Conservation (phyloP, 2,113 vertebrate genomes). For the Telmatochromis bifrenatus region DNA sequence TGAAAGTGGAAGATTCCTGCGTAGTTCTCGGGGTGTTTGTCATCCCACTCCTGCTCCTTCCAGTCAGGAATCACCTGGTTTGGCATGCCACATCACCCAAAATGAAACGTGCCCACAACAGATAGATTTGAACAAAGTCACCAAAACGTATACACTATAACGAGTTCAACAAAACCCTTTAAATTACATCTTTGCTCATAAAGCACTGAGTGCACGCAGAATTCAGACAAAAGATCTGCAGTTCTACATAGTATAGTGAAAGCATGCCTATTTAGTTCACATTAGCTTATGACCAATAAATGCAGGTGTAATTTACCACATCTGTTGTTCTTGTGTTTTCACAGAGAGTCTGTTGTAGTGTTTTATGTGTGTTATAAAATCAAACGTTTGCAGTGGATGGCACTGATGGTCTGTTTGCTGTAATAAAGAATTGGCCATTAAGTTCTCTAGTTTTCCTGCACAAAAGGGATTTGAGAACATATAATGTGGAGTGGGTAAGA, state of each 20-base stretch:
- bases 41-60: conserved; percentile 87
- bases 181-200: not conserved
- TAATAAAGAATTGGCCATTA: not conserved
- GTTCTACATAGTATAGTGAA: not conserved
- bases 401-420: not conserved
- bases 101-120: not conserved
- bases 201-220: not conserved
- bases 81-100: not conserved
- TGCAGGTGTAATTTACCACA: not conserved
- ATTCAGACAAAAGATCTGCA: not conserved
- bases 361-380: not conserved
- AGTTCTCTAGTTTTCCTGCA: not conserved
- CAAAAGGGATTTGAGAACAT: not conserved
- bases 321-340: not conserved
- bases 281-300: not conserved
- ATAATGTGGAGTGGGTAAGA: not conserved
- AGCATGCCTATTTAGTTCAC: not conserved
- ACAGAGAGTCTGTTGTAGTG: not conserved
- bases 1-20: conserved; percentile 90
- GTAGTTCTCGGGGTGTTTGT: conserved; percentile 74
- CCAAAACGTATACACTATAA: not conserved
- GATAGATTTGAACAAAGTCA: not conserved
- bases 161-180: not conserved
- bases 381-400: not conserved
- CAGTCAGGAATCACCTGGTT: conserved; percentile 82